phyloP scores from a whole-genome alignment of 2,888 invertebrate species.

The Cryptocheilus praepositus region DNA sequence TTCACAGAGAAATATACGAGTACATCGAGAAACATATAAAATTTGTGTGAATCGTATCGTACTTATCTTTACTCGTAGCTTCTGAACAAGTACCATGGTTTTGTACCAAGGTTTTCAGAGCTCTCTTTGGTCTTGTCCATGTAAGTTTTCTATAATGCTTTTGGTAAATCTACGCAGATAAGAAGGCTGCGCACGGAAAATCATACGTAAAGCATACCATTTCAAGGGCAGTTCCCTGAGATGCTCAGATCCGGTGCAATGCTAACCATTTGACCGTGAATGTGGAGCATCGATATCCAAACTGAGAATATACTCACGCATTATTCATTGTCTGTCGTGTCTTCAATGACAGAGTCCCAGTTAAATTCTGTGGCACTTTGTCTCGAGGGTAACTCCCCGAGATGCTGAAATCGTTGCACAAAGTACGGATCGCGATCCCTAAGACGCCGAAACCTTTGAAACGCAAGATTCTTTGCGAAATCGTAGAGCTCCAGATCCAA shows the following conservation, averaged over 20 bases:
- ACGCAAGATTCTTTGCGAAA: slow-evolving; percentile 92
- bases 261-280: slow-evolving; percentile 26
- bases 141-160: slow-evolving; percentile 52
- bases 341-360: slow-evolving; percentile 90
- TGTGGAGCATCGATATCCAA: slow-evolving; percentile 34
- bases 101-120: slow-evolving; percentile 51
- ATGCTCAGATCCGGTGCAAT: slow-evolving; percentile 45
- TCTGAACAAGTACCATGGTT: slow-evolving; percentile 54
- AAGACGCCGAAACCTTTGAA: slow-evolving; percentile 88
- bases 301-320: slow-evolving; percentile 45
- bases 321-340: slow-evolving; percentile 76
- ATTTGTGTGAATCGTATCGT: slow-evolving; percentile 52
- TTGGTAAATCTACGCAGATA: slow-evolving; percentile 49
- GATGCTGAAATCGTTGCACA: slow-evolving; percentile 87
- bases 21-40: slow-evolving; percentile 58
- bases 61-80: slow-evolving; percentile 52
- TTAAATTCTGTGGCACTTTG: slow-evolving; percentile 90
- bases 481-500: slow-evolving; percentile 95
- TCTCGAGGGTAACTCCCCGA: slow-evolving; percentile 86
- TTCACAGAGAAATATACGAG: slow-evolving; percentile 49
- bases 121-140: slow-evolving; percentile 63
- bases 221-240: slow-evolving; percentile 51
- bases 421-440: slow-evolving; percentile 89
- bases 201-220: slow-evolving; percentile 41
- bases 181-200: slow-evolving; percentile 31